A percentile compares a stretch with the other conserved stretches of the same genome.
These are phyloP conservation scores for Lasioglossum zephyrum DNA, from an alignment of 2,888 invertebrate genomes.

Conservation along the genomic window DNA sequence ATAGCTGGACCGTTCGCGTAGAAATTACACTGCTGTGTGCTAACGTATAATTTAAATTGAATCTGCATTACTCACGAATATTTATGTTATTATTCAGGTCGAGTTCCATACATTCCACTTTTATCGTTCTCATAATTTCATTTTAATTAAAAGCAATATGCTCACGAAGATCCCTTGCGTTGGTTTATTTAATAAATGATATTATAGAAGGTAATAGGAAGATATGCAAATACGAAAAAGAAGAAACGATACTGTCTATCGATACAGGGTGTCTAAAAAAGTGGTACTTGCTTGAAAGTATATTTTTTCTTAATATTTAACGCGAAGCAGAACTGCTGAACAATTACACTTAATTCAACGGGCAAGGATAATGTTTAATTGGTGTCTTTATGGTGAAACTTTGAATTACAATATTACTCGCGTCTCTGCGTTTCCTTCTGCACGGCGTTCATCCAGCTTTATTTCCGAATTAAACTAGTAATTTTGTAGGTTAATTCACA, in stretches of 20 bases:
- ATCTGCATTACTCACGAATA: neutral
- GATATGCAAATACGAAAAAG: no score
- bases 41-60: neutral
- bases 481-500: slow-evolving; percentile 45
- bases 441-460: neutral
- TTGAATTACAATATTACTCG: slow-evolving; percentile 30
- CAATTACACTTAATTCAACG: neutral
- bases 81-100: neutral
- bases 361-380: slow-evolving; percentile 1
- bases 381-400: slow-evolving; percentile 18
- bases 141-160: neutral
- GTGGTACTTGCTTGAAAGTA: no score
- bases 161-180: neutral
- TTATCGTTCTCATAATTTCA: neutral
- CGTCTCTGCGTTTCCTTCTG: neutral
- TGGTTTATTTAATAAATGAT: neutral
- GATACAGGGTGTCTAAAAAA: no score
- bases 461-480: slow-evolving; percentile 42
- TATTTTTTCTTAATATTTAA: no score
- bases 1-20: neutral
- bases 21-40: neutral
- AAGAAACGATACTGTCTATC: no score
- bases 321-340: no score
- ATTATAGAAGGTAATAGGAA: neutral
- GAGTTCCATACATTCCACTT: neutral